Evolutionary conservation across 53 echinoderm and acorn worm genomes (phyloP), one percentile per base, ranked within the genome.

Genomic region (Antedon mediterranea): DNA sequence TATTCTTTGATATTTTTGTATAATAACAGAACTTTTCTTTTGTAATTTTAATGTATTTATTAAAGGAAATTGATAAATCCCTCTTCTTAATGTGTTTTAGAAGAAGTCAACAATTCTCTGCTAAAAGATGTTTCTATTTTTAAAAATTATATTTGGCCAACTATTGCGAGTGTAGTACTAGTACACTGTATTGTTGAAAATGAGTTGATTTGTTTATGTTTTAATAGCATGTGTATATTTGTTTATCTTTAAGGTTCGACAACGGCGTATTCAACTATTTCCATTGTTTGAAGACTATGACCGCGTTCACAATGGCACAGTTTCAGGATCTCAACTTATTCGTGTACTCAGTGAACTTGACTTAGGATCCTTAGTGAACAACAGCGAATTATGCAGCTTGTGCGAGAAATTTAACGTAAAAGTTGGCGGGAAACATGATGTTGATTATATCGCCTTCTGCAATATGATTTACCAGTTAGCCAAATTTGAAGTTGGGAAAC

Each of bases 281-380:
- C 92, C 97, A 0, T 86, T 92, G 33, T 97, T 97, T 85, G 97
- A 97, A 74, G 97, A 97, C 75, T 97, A 97, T 31, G 94, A 93
- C 73, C 84, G 83, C 18, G 93, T 89, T 41, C 97, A 97, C 85
- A 97, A 92, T 71, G 89, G 97, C 74, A 92, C 97, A 26, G 97
- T 97, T 0, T 88, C 97, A 0, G 79, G 78, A 4, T 88, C 89
- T 0, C 97, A 97, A 78, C 90, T 97, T 82, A 80, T 84, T 11
- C 87, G 97, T 20, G 97, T 97, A 30, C 87, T 97, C 32, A 92
- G 89, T 28, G 97, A 91, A 33, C 88, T 97, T 27, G 88, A 97
- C 73, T 88, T 97, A 26, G 92, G 86, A 1, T 83, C 89, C 23
- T 82, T 97, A 33, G 97, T 97, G 73, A 92, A 87, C 74, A 88